phyloP scores from a whole-genome alignment of 2,113 vertebrate species.

The Oxyruncus cristatus region DNA sequence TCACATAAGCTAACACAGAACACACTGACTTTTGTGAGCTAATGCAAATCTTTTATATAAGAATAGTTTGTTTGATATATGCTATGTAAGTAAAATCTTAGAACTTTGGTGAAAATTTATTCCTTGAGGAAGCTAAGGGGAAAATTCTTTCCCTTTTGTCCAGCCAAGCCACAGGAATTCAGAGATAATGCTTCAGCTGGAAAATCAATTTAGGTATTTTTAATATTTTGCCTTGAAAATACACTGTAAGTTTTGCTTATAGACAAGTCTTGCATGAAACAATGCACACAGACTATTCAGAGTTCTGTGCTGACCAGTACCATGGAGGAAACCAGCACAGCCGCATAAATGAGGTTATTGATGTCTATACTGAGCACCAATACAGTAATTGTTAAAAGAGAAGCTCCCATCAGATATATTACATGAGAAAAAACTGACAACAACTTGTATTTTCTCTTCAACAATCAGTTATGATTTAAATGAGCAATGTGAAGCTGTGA shows the following conservation, averaged over 20 bases:
- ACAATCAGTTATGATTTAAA: background rate
- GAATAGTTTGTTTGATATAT: background rate
- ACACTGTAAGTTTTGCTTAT: background rate
- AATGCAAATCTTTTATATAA: background rate
- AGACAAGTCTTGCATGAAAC: background rate
- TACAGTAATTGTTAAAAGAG: background rate
- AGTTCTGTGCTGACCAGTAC: background rate
- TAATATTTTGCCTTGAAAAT: conserved; percentile 9
- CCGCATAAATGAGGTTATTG: background rate
- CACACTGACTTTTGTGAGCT: background rate
- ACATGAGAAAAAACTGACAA: background rate
- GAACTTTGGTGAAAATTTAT: background rate
- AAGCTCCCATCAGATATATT: background rate
- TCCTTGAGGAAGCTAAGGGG: conserved; percentile 4
- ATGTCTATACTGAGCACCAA: background rate
- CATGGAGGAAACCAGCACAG: background rate
- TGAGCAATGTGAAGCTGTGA: background rate
- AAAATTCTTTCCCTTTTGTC: background rate
- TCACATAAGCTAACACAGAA: background rate
- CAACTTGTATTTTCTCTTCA: background rate
- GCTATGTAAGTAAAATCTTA: background rate
- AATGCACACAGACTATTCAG: background rate
- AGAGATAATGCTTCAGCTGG: conserved; percentile 10
- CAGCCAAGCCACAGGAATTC: conserved; percentile 25
- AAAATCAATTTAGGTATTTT: conserved; percentile 8